Evolutionary conservation across 92 coral and sea anemone species (phyloP).

Genomic region (Siderastrea siderea): DNA sequence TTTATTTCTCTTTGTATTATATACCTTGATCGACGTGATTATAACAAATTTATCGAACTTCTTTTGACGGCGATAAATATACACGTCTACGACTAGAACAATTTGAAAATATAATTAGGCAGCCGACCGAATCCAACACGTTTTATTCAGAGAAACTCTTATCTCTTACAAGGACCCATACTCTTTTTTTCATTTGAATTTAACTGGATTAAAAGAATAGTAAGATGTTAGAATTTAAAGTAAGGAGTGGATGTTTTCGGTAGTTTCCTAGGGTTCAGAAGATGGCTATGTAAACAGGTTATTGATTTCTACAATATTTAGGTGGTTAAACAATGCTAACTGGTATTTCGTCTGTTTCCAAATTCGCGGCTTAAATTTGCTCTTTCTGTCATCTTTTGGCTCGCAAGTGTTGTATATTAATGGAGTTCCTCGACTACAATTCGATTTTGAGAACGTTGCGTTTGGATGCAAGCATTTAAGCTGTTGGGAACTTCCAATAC

Average conservation of each 20-base stretch:
- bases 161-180: conserved; percentile 1
- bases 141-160: background rate
- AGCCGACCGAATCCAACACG: conserved; percentile 10
- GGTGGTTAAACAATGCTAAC: conserved; percentile 42
- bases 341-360: conserved; percentile 16
- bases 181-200: conserved; percentile 19
- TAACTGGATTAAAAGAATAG: conserved; percentile 38
- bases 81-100: background rate
- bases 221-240: background rate
- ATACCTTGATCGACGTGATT: conserved; percentile 14
- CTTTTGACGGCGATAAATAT: conserved; percentile 27
- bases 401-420: background rate
- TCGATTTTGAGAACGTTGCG: background rate
- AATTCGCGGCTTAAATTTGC: background rate
- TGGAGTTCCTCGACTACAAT: background rate
- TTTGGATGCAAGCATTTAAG: background rate
- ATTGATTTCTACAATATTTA: conserved; percentile 41
- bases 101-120: background rate
- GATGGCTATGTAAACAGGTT: conserved; percentile 32
- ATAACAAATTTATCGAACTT: conserved; percentile 16
- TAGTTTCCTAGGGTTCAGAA: conserved; percentile 7
- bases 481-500: background rate
- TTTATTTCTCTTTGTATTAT: conserved; percentile 39
- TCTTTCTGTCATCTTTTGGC: background rate
- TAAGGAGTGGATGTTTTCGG: conserved; percentile 13